Evolutionary conservation across 2,113 vertebrate genomes (phyloP), one percentile per base, ranked within the genome.

Genomic region (Hippocampus guttulatus): DNA sequence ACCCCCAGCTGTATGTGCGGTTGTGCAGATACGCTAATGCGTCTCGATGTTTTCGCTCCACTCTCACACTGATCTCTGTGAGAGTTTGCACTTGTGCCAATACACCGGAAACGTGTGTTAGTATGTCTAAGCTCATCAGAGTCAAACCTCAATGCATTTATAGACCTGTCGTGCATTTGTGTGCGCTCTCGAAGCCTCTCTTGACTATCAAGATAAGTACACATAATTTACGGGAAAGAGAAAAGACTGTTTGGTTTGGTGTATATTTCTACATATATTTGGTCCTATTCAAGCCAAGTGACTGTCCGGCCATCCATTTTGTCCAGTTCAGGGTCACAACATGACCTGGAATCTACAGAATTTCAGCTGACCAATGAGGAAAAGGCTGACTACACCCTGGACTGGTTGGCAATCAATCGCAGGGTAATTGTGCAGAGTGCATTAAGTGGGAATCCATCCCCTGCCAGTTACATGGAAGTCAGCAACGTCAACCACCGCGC

Each of bases 201-300:
- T 70, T 69, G 63, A 78, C 81, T 81, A 84, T 88, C 85, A 85
- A 74, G 71, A 74, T 81, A 85, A 82, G 75, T 84, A 75, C 88
- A 77, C 81, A 87, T 90, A 80, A 88, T 88, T 84, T 70, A 86
- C 74, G 80, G 68, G 68, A 69, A 25, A 27, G 54, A 21, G 12
- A 25, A 25, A 23, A 57, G 3, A 57, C 1, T 27, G 23, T 25
- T 58, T 15, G 23, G 23, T 58, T 15, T 25, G 9, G 23, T 27
- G 23, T 2, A 9, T 58, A 20, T 27, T 58, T 25, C 9, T 9
- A 55, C 23, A 25, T 25, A 6, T 25, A 27, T 58, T 58, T 14
- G 12, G n/a, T 25, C 2, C 10, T 57, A 23, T 57, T n/a, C 2
- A 27, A 58, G n/a, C 27, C 12, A 27, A 27, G 23, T 27, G 55